Evolutionary conservation across 2,113 vertebrate species (phyloP).

Genomic region (Gambusia holbrooki): DNA sequence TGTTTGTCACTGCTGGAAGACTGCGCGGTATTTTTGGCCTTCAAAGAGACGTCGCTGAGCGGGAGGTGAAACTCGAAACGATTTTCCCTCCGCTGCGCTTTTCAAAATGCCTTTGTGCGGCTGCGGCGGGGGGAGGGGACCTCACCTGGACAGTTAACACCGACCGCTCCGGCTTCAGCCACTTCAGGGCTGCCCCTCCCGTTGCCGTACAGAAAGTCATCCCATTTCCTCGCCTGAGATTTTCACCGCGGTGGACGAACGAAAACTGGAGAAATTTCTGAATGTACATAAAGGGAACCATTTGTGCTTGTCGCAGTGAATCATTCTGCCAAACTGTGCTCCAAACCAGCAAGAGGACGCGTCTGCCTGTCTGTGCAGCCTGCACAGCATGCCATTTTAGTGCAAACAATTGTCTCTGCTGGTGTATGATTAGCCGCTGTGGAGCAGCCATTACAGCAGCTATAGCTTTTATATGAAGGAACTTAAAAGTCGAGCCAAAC

Average conservation of each 20-base stretch:
- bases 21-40: neutral
- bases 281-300: constrained; percentile 47
- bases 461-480: constrained; percentile 16
- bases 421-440: constrained; percentile 34
- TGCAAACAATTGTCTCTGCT: neutral
- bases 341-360: constrained; percentile 35
- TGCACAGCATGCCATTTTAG: constrained; percentile 1
- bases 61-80: neutral
- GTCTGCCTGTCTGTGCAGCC: constrained; percentile 32
- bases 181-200: neutral
- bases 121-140: neutral
- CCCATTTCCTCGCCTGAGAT: neutral
- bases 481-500: constrained; percentile 27
- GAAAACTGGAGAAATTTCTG: constrained; percentile 14
- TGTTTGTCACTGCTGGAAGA: neutral
- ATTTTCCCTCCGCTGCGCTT: constrained; percentile 2
- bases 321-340: constrained; percentile 22
- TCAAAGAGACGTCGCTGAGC: neutral
- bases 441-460: constrained; percentile 9
- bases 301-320: constrained; percentile 20
- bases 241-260: neutral
- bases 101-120: neutral
- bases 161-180: neutral
- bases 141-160: neutral
- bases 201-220: neutral